Evolutionary conservation across 2,113 vertebrate species (phyloP), one percentile per base, ranked within the genome.

Genomic region (Dasyornis broadbenti): DNA sequence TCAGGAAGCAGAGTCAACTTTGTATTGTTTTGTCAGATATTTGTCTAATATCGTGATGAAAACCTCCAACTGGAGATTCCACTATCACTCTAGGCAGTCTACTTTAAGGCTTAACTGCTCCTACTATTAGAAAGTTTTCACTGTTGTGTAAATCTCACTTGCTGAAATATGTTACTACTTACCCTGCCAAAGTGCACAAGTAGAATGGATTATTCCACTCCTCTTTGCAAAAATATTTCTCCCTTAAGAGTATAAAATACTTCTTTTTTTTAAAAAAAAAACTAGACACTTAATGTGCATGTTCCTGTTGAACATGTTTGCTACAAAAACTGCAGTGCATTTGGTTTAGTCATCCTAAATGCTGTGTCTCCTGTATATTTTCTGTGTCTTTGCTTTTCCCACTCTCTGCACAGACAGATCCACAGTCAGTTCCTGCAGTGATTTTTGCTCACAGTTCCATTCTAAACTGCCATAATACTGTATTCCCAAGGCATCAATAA

Each of bases 401-500:
- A 26, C 50, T 86, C 70, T 66, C 10, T 20, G 21, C 0, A 0
- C 47, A 72, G 59, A 40, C 49, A 0, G 18, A 73, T 64, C 85
- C 69, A 64, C 54, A 95, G 54, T 44, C 47, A 45, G 72, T 91
- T 94, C 90, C 86, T 82, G 78, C 83, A 93, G 94, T 92, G 92
- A 68, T 93, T 97, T 45, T 96, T 95, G 59, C 76, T 94, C 63
- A 56, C 26, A 50, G 82, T 89, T 94, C 94, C 44, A 61, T 82
- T 96, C 76, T 93, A 75, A 97, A 92, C 60, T 96, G 82, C 71
- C n/a, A 14, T 94, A 97, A 96, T 92, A 82, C 82, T 2, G 1
- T 94, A 97, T 95, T 97, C 95, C 94, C 87, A 53, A 89, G 95
- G 95, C 92, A 90, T 94, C 97, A 88, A 96, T 97, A 97, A 96